Evolutionary conservation across 2,113 vertebrate species (phyloP), one percentile per base, ranked within the genome.

Genomic region (Oryzias woworae): DNA sequence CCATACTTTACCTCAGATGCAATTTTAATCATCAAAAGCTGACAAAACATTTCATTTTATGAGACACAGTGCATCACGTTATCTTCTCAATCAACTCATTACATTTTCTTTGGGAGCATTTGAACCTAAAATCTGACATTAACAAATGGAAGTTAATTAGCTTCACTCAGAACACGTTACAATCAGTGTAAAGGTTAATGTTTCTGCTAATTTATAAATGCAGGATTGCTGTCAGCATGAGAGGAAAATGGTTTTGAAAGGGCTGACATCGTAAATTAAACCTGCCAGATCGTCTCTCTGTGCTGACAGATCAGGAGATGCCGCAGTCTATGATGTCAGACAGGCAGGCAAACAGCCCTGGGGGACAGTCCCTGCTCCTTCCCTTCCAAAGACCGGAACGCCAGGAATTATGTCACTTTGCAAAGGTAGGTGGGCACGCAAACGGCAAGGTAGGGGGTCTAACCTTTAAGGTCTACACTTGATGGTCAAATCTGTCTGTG

Each of bases 141-240:
- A 92, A 88, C 87, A 90, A 91, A 92, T 85, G 81, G 86, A 88
- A 92, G 89, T 89, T 92, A 90, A 92, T 89, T 88, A 87, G 82
- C 84, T 73, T 85, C 84, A 82, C 85, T 90, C 88, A 73, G 86
- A 90, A 92, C 80, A 66, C 55, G 87, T 91, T 90, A 90, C 80
- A 88, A 89, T 93, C 90, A 91, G 89, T 85, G 78, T 85, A 92
- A 93, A 92, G 92, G 91, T 93, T 93, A 93, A 93, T 92, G 92
- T 91, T 93, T 92, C 91, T 91, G 92, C 91, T 92, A 90, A 93
- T 93, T 92, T 92, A 90, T 87, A 90, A 92, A 93, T 88, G 91
- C 82, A 81, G 86, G 89, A 91, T 89, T 83, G 87, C 91, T 93
- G 91, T 93, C 92, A 91, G 84, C 83, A 65, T 75, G 85, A 82